Base-by-base conservation (phyloP, 2,113 vertebrate species). In the Brienomyrus brachyistius region DNA sequence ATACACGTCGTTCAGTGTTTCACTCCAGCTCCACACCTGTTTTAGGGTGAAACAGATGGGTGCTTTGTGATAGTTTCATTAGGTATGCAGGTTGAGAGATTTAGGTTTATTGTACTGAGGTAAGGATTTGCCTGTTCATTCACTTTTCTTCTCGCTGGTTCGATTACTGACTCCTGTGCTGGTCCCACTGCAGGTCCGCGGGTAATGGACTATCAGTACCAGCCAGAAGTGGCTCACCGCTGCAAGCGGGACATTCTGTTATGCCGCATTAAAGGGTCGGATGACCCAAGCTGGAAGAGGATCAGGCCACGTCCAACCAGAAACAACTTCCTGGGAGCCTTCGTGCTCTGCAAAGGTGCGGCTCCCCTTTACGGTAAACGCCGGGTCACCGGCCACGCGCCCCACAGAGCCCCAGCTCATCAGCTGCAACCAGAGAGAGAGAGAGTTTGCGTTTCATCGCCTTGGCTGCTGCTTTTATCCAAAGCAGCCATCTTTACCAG, bases 301-400 rank as follows among this genome's bases (percentile, higher is more conserved):
- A 98, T 99, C 93, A 96, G 98, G 45, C 98, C 97, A 31, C 96
- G 98, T 31, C 98, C 98, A n/a, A 98, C 97, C 80, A 97, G 98
- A 88, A 98, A 98, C 93, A 98, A 98, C 94, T 99, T 99, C 87
- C 96, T 98, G 84, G 98, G 98, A 91, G 98, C 98, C 0, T 99
- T 99, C 93, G 97, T 99, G 87, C 95, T 99, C 89, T 99, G 98
- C 95, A 99, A 99, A 98, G 98, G 98, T 99, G 90, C 21, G 2
- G 80, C 7, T 17, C 15, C 10, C 19, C 80, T 21, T 47, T 9
- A 21, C 19, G 77, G 5, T 15, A 13, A 31, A 45, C 19, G 11
- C 5, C 40, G 19, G 27, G 19, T 43, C 35, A 3, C 15, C 17
- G 17, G 40, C 17, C 10, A 0, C 10, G 48, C 10, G 48, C 48